Evolutionary conservation across 2,113 vertebrate genomes (phyloP).

Genomic region (Sclerurus mexicanus): DNA sequence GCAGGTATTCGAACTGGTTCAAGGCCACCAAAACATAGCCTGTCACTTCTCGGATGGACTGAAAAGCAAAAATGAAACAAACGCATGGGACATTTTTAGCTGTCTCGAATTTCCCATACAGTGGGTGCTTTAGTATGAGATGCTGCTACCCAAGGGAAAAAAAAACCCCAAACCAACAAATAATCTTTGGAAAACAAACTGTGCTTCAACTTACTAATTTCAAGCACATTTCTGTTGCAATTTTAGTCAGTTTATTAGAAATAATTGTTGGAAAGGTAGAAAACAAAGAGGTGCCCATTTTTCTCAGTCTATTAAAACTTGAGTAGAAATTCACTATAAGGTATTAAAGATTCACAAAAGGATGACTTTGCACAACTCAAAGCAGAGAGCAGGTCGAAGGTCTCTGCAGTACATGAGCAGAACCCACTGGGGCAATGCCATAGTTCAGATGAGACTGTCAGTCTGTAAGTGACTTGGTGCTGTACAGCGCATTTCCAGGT

Average conservation of each 20-base stretch:
- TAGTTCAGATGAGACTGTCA: neutral
- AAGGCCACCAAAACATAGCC: conserved; percentile 96
- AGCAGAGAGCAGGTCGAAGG: neutral
- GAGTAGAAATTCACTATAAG: neutral
- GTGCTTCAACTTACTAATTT: neutral
- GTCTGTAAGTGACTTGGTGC: neutral
- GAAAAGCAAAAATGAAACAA: conserved; percentile 47
- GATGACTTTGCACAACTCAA: neutral
- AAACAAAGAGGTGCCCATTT: neutral
- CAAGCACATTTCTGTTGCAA: neutral
- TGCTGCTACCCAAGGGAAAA: neutral
- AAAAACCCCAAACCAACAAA: neutral
- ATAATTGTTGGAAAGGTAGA: neutral
- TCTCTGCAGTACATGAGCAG: neutral
- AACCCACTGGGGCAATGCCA: neutral
- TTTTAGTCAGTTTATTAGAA: neutral
- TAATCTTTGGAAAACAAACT: neutral
- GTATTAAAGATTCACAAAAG: neutral
- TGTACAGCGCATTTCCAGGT: neutral
- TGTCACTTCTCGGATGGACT: conserved; percentile 97
- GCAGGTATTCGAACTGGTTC: conserved; percentile 95
- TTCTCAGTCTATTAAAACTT: neutral
- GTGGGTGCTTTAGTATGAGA: neutral
- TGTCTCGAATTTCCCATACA: neutral
- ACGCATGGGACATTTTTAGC: neutral